These are phyloP conservation scores for Notiomystis cincta DNA, from an alignment of 2,113 vertebrate species.

Conservation along the genomic window DNA sequence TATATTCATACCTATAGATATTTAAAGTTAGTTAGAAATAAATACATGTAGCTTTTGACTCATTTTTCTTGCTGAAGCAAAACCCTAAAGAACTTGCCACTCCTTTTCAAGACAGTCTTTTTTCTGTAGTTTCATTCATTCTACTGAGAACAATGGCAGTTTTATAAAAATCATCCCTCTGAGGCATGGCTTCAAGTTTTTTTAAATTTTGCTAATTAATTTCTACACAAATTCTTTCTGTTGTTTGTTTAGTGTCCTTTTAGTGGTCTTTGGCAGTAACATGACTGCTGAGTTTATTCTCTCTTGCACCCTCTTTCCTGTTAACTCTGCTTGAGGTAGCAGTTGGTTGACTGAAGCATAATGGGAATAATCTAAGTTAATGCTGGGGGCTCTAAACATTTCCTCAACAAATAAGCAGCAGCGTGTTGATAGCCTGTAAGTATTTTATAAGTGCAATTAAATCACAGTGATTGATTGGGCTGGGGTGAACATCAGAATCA, in stretches of 20 bases:
- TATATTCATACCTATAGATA: neutral
- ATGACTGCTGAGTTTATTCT: neutral
- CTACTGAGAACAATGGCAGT: neutral
- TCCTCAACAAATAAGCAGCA: conserved; percentile 53
- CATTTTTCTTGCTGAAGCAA: neutral
- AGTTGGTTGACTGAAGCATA: neutral
- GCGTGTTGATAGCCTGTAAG: conserved; percentile 30
- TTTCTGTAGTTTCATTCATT: neutral
- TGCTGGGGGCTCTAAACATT: conserved; percentile 23
- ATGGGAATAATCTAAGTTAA: conserved; percentile 44
- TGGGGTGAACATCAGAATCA: conserved; percentile 21
- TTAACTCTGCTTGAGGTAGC: neutral
- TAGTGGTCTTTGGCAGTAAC: conserved; percentile 3
- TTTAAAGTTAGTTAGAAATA: neutral
- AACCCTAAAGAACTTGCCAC: neutral
- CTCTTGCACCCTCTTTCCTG: neutral
- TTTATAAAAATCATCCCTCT: neutral
- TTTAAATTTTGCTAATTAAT: conserved; percentile 5
- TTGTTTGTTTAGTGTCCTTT: conserved; percentile 21
- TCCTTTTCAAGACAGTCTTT: neutral
- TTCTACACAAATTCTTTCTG: conserved; percentile 5
- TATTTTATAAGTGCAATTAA: conserved; percentile 65
- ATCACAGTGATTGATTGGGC: conserved; percentile 52
- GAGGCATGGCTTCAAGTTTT: neutral
- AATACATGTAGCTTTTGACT: neutral